Percentiles rank a stretch among this genome's conserved stretches.
Evolutionary conservation across 2,888 invertebrate species (phyloP).

Genomic region (Leucophora obtusa): DNA sequence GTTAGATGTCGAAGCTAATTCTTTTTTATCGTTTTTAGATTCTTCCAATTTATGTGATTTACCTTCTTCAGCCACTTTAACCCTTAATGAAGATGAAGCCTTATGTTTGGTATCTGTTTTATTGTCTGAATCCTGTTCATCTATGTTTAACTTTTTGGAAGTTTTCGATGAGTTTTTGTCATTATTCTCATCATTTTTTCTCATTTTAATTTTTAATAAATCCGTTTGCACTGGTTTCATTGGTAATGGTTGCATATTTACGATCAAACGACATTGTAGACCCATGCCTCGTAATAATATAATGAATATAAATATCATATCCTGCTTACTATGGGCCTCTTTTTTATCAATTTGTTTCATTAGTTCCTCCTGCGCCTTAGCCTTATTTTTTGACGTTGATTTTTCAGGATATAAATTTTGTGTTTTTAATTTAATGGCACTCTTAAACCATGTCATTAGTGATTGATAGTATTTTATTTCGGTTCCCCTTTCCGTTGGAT

Average conservation of each 20-base stretch:
- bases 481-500: conserved; percentile 86
- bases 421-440: conserved; percentile 81
- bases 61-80: not conserved
- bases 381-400: conserved; percentile 45
- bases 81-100: not conserved
- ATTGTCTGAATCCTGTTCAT: not conserved
- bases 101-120: not conserved
- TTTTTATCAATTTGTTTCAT: conserved; percentile 82
- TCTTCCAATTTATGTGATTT: not conserved
- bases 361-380: conserved; percentile 74
- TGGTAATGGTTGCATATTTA: conserved; percentile 88
- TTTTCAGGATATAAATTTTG: conserved; percentile 79
- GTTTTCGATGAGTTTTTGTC: conserved; percentile 12
- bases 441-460: conserved; percentile 88
- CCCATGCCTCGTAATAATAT: conserved; percentile 88
- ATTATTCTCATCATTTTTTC: conserved; percentile 59
- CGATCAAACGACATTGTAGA: conserved; percentile 87
- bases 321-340: conserved; percentile 83
- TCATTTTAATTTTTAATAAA: conserved; percentile 82
- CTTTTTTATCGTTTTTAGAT: not conserved
- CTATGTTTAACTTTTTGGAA: conserved; percentile 32
- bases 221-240: conserved; percentile 84
- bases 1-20: not conserved
- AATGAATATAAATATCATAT: conserved; percentile 87
- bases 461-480: conserved; percentile 88